Conservation (phyloP, 2,797 vertebrate genomes). For the Enteromius treurensis region DNA sequence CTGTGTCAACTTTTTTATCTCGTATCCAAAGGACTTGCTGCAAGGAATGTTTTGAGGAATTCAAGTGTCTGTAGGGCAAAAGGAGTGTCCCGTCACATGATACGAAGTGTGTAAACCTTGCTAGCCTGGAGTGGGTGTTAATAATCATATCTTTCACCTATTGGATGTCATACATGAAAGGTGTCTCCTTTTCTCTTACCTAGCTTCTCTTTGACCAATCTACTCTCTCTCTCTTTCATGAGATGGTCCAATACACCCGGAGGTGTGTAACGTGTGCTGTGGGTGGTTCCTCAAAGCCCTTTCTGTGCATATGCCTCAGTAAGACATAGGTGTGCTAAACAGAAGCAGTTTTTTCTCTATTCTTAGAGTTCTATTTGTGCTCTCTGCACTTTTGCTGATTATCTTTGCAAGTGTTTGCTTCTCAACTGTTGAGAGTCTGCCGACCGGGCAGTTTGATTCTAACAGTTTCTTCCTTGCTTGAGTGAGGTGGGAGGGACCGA, state of each 20-base stretch:
- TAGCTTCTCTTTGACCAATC: conserved; percentile 63
- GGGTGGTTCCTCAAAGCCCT: conserved; percentile 62
- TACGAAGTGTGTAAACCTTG: conserved; percentile 67
- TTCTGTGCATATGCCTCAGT: conserved; percentile 69
- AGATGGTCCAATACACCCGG: conserved; percentile 51
- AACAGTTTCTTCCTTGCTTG: conserved; percentile 69
- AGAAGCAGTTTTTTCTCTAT: conserved; percentile 43
- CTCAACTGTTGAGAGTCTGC: conserved; percentile 51
- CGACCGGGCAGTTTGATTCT: conserved; percentile 67
- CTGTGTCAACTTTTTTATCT: conserved; percentile 15
- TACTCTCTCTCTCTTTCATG: conserved; percentile 49
- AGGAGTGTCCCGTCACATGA: conserved; percentile 64
- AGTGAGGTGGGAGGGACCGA: conserved; percentile 79
- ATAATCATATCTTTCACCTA: conserved; percentile 55
- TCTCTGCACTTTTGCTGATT: conserved; percentile 31
- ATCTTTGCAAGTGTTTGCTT: conserved; percentile 39
- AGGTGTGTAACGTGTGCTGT: conserved; percentile 65
- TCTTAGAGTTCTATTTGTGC: conserved; percentile 43
- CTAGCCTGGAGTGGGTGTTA: conserved; percentile 53
- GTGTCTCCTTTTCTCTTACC: conserved; percentile 60
- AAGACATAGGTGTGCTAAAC: conserved; percentile 57
- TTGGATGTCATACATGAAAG: conserved; percentile 59
- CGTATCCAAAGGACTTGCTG: background rate
- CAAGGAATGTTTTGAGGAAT: background rate
- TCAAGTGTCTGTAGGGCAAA: conserved; percentile 55